Evolutionary conservation across 2,888 invertebrate genomes (phyloP).

Genomic region (Melanophora roralis): DNA sequence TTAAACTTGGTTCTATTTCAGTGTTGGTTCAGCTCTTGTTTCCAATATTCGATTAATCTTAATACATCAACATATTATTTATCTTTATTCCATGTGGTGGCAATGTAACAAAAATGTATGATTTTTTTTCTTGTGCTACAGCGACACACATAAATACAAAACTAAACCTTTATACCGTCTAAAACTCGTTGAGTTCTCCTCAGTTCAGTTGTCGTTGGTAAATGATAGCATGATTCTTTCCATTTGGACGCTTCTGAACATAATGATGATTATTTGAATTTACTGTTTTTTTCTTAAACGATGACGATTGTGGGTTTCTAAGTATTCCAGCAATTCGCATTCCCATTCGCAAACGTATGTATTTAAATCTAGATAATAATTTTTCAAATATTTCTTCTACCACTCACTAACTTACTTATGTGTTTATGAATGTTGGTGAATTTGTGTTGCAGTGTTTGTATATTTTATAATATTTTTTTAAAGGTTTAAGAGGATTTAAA

Average conservation of each 20-base stretch:
- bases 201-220: conserved; percentile 54
- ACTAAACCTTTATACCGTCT: background rate
- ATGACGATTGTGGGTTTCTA: conserved; percentile 24
- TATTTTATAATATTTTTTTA: conserved; percentile 4
- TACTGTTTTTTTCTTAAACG: background rate
- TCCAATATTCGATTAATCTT: background rate
- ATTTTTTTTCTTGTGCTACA: background rate
- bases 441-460: background rate
- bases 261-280: conserved; percentile 48
- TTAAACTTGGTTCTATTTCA: background rate
- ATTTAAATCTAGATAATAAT: conserved; percentile 56
- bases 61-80: background rate
- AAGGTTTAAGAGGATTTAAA: conserved; percentile 60
- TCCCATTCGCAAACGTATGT: conserved; percentile 22
- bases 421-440: conserved; percentile 34
- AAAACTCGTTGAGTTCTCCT: conserved; percentile 35
- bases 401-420: background rate
- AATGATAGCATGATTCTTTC: conserved; percentile 61
- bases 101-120: conserved; percentile 44
- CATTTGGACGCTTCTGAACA: conserved; percentile 62
- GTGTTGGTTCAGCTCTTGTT: background rate
- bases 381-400: conserved; percentile 27
- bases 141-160: background rate
- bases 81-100: background rate
- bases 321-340: conserved; percentile 20